A percentile compares a stretch with the other conserved stretches of the same genome.
These are phyloP conservation scores for Lithodes maja DNA, from an alignment of 2,888 invertebrate species.

Conservation along the genomic window DNA sequence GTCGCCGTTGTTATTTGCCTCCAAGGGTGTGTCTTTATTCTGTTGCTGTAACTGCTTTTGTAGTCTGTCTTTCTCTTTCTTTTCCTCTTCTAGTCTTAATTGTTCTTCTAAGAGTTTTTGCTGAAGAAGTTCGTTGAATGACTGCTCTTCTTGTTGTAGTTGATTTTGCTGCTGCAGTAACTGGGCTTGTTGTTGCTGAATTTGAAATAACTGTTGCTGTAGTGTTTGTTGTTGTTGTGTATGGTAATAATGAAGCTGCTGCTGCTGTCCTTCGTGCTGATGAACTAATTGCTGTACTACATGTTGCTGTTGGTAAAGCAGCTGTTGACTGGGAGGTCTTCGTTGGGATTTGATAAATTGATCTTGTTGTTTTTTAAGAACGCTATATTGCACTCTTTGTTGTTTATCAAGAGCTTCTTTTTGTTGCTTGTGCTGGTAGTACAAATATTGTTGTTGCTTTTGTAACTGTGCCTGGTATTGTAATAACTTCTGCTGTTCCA, in stretches of 20 bases:
- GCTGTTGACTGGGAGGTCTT: constrained; percentile 8
- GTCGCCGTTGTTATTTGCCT: constrained; percentile 26
- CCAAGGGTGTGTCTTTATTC: not conserved
- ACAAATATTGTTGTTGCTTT: constrained; percentile 37
- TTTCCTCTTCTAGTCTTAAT: constrained; percentile 18
- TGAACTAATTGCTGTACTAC: constrained; percentile 21
- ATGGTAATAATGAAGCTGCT: constrained; percentile 36
- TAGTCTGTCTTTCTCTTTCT: constrained; percentile 11
- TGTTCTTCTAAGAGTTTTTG: constrained; percentile 1
- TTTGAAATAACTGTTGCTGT: constrained; percentile 35
- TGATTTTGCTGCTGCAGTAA: constrained; percentile 30
- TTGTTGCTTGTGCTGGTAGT: constrained; percentile 33
- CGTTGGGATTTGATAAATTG: constrained; percentile 4
- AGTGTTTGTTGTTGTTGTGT: constrained; percentile 27
- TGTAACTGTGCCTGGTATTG: constrained; percentile 37
- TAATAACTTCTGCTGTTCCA: constrained; percentile 22
- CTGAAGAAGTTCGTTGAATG: constrained; percentile 15
- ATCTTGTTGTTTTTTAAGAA: constrained; percentile 29
- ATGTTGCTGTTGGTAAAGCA: constrained; percentile 26
- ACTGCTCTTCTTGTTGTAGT: constrained; percentile 25
- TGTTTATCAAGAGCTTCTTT: constrained; percentile 18
- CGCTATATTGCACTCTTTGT: constrained; percentile 24
- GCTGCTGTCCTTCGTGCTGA: constrained; percentile 41
- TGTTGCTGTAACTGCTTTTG: constrained; percentile 26
- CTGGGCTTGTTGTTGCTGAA: constrained; percentile 30